Conservation (phyloP, 2,888 invertebrate species). For the Acrocyrtus sp. region DNA sequence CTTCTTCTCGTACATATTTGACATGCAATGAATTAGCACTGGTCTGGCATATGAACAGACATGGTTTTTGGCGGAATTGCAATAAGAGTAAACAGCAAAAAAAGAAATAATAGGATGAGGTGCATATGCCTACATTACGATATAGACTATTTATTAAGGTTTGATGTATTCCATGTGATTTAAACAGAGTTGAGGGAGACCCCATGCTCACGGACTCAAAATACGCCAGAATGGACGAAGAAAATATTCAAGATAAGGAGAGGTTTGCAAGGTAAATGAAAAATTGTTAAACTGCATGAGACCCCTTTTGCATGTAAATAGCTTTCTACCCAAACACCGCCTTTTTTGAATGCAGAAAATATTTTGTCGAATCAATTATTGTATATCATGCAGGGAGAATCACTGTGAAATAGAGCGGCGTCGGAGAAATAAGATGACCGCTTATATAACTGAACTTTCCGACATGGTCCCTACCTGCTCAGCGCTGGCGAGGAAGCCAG, state of each 20-base stretch:
- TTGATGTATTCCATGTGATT: not conserved
- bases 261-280: conserved; percentile 88
- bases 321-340: conserved; percentile 18
- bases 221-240: conserved; percentile 91
- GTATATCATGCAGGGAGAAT: conserved; percentile 85
- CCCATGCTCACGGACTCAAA: conserved; percentile 68
- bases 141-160: not conserved
- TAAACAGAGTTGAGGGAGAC: conserved; percentile 57
- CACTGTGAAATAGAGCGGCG: conserved; percentile 99
- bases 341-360: conserved; percentile 47
- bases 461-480: conserved; percentile 99
- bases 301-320: conserved; percentile 34
- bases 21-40: not conserved
- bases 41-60: no score
- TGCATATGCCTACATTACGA: not conserved
- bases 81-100: no score
- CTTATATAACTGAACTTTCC: conserved; percentile 98
- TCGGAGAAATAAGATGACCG: conserved; percentile 99
- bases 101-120: not conserved
- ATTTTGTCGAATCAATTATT: conserved; percentile 62
- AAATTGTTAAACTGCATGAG: conserved; percentile 27
- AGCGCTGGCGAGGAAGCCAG: conserved; percentile 96
- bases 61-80: no score
- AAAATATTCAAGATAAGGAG: conserved; percentile 95
- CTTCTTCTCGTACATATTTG: no score